Evolutionary conservation across 2,113 vertebrate genomes (phyloP).

Genomic region (cat (Felis catus)): DNA sequence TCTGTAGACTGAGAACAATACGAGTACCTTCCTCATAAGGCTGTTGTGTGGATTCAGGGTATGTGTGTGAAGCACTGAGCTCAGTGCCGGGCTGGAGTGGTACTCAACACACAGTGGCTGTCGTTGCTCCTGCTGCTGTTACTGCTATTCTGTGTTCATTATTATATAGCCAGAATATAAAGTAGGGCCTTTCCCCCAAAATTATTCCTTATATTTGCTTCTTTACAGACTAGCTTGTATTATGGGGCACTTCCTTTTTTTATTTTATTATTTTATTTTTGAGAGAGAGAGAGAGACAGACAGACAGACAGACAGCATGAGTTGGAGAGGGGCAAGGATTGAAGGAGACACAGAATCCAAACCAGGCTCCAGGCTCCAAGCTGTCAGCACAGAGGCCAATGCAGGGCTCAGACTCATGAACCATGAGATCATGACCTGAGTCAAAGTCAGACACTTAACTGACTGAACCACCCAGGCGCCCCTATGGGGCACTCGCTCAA

Average conservation of each 20-base stretch:
- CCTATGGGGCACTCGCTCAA: not conserved
- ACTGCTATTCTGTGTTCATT: not conserved
- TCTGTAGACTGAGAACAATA: not conserved
- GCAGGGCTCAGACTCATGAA: too few relatives aligned
- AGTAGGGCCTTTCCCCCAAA: not conserved
- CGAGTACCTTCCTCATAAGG: not conserved
- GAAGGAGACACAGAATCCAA: too few relatives aligned
- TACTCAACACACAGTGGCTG: not conserved
- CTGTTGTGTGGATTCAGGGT: not conserved
- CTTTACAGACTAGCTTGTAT: not conserved
- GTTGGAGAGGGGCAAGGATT: too few relatives aligned
- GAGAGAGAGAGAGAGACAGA: too few relatives aligned
- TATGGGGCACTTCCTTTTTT: not conserved
- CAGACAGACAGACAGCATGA: too few relatives aligned
- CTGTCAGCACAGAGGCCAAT: too few relatives aligned
- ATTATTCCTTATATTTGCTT: not conserved
- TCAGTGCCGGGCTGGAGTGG: not conserved
- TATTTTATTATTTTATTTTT: too few relatives aligned
- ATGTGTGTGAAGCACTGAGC: not conserved
- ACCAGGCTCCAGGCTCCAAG: too few relatives aligned
- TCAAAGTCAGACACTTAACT: too few relatives aligned
- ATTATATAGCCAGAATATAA: not conserved
- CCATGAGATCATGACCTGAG: too few relatives aligned
- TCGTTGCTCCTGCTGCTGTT: not conserved
- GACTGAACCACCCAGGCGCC: too few relatives aligned